Base-by-base conservation (phyloP, 1,140 invertebrate genomes). In the Brevipalpus yothersi region DNA sequence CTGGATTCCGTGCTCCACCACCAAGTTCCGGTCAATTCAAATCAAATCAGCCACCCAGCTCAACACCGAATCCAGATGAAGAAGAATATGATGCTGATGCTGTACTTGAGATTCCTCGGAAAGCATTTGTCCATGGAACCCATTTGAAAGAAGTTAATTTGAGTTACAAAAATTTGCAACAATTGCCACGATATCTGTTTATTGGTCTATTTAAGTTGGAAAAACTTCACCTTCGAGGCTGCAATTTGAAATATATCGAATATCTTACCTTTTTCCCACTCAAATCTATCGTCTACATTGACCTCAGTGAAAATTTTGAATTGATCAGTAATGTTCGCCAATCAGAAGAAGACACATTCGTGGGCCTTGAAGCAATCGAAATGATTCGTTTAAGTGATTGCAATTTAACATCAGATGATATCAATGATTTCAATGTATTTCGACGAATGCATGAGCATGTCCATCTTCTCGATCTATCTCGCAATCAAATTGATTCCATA, bases 251-350 rank as follows among this genome's bases (percentile, higher is more conserved):
- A 42, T 45, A 23, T 21, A 56, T 60, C 19, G 62, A 63, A 23
- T 62, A 62, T 56, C 47, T 62, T 10, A 62, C 61, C 12, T 62
- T 62, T 23, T 62, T 62, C n/a, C 45, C 55, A 12, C 23, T 62
- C 7, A 62, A 62, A 51, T 62, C 61, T 8, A 43, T 58, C 21
- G 21, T 45, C 15, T 49, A 57, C 15, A 58, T 62, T 23, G 61
- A 62, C 59, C 40, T 62, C 9, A 62, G 61, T 45, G 61, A 62
- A 19, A 62, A 62, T 59, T 2, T n/a, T 4, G 11, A 41, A 47
- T 51, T 62, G 15, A 62, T 62, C n/a, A n/a, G 17, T 42, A 55
- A 47, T 42, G n/a, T 62, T n/a, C 43, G 61, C 4, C 10, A 23
- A 41, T 61, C 57, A 3, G 60, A 62, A 23, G 61, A 62, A 40